Conservation (phyloP, 92 coral and sea anemone species). For the Pocillopora grandis region DNA sequence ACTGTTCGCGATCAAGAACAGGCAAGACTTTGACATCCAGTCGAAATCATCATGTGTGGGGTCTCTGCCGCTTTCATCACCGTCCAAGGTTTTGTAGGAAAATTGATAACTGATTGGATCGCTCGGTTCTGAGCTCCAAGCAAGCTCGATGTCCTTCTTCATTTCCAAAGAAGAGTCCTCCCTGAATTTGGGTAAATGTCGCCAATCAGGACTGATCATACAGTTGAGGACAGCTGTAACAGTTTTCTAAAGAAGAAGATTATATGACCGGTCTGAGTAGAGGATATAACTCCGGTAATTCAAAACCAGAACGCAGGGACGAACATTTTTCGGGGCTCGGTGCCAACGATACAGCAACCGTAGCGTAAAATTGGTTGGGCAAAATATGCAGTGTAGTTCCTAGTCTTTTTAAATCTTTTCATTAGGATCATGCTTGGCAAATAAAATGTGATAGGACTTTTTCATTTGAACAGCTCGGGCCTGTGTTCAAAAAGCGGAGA, state of each 20-base stretch:
- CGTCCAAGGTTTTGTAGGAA: conserved; percentile 75
- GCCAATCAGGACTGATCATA: conserved; percentile 91
- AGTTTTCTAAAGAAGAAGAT: conserved; percentile 66
- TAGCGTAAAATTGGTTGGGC: too few relatives aligned
- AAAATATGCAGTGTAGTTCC: too few relatives aligned
- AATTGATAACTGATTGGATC: conserved; percentile 84
- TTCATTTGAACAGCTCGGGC: too few relatives aligned
- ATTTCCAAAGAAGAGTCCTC: conserved; percentile 54
- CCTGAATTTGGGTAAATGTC: conserved; percentile 76
- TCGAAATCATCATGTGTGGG: conserved; percentile 50
- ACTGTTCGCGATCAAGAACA: conserved; percentile 71
- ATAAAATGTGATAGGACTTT: too few relatives aligned
- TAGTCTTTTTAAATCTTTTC: too few relatives aligned
- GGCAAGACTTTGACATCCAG: conserved; percentile 78
- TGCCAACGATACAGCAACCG: too few relatives aligned
- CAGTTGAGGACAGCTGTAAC: conserved; percentile 85
- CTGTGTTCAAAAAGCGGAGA: too few relatives aligned
- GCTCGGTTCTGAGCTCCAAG: conserved; percentile 88
- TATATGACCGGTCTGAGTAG: not conserved
- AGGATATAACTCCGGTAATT: not conserved
- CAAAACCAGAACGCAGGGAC: not conserved
- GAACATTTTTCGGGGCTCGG: not conserved
- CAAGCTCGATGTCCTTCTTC: conserved; percentile 73
- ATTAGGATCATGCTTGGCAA: too few relatives aligned
- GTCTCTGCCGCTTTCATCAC: conserved; percentile 76